Evolutionary conservation across 30 jellyfish, hydroid and myxozoan genomes (phyloP).

Genomic region (Pseudorhiza aurosa): DNA sequence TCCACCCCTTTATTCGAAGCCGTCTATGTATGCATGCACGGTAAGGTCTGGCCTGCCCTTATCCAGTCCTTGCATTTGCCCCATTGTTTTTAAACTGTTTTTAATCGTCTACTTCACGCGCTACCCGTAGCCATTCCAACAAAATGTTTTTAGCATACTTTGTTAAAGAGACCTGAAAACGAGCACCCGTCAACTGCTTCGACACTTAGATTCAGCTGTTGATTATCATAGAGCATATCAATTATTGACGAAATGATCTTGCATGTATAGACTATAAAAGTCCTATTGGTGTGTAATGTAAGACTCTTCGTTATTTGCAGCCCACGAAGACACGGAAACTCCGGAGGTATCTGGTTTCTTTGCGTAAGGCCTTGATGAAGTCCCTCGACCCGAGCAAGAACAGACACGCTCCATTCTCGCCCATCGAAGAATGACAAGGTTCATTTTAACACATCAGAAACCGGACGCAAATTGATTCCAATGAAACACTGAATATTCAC

Average conservation of each 20-base stretch:
- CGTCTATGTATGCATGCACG: too few species aligned
- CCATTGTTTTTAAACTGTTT: too few species aligned
- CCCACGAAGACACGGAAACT: neutral
- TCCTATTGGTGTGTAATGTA: too few species aligned
- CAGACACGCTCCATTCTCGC: neutral
- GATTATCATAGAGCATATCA: neutral
- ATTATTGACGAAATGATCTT: neutral
- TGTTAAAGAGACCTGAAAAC: neutral
- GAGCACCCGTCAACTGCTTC: neutral
- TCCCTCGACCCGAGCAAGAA: neutral
- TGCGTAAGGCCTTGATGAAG: neutral
- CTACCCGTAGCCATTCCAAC: neutral
- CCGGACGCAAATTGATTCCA: conserved; percentile 2
- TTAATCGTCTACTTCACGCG: too few species aligned
- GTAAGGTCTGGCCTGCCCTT: too few species aligned
- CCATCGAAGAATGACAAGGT: neutral
- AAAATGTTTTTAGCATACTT: neutral
- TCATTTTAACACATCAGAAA: neutral
- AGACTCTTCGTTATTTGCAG: too few species aligned
- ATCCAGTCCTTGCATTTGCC: too few species aligned
- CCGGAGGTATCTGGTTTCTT: conserved; percentile 1
- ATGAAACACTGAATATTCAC: neutral
- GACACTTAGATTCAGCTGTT: neutral
- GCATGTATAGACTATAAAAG: neutral
- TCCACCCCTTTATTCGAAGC: too few species aligned